Percentiles rank a stretch among this genome's conserved stretches.
Conservation (phyloP, 1,140 invertebrate species). For the Pseudomyrmex concolor region DNA sequence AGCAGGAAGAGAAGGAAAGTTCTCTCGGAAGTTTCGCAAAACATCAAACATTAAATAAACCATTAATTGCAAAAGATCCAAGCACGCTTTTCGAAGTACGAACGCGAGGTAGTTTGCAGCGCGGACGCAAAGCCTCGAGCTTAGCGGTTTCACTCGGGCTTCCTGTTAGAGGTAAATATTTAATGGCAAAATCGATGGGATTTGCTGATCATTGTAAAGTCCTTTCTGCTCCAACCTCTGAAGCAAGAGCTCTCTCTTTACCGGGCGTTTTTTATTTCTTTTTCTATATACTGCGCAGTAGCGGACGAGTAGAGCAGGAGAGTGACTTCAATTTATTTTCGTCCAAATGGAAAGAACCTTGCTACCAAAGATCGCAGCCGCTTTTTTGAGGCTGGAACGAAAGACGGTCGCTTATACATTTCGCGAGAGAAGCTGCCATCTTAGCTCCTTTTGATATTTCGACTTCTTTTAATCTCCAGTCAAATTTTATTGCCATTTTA, state of each 20-base stretch:
- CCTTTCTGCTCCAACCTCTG: slow-evolving; percentile 62
- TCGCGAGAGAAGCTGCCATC: not conserved
- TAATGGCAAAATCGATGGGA: slow-evolving; percentile 73
- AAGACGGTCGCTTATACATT: slow-evolving; percentile 31
- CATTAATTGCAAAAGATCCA: not conserved
- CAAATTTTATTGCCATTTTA: slow-evolving; percentile 72
- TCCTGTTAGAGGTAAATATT: slow-evolving; percentile 74
- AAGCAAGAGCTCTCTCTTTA: slow-evolving; percentile 41
- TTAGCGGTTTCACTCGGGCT: slow-evolving; percentile 53
- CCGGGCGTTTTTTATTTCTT: slow-evolving; percentile 50
- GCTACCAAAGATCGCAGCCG: slow-evolving; percentile 38
- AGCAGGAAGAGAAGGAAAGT: not conserved
- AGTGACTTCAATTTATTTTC: slow-evolving; percentile 73
- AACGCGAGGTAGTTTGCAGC: slow-evolving; percentile 20
- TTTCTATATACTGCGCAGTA: not conserved
- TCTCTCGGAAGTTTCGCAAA: not conserved
- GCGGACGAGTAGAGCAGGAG: not conserved
- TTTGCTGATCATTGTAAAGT: slow-evolving; percentile 75
- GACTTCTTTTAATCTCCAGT: slow-evolving; percentile 28
- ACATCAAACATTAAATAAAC: slow-evolving; percentile 1
- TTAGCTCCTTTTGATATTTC: slow-evolving; percentile 68
- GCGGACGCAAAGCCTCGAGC: slow-evolving; percentile 4
- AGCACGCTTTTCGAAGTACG: not conserved
- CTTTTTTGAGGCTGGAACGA: slow-evolving; percentile 52
- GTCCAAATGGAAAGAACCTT: slow-evolving; percentile 65